A percentile compares a stretch with the other conserved stretches of the same genome.
These are phyloP conservation scores for Calcarius ornatus DNA, from an alignment of 2,113 vertebrate genomes.

Conservation along the genomic window DNA sequence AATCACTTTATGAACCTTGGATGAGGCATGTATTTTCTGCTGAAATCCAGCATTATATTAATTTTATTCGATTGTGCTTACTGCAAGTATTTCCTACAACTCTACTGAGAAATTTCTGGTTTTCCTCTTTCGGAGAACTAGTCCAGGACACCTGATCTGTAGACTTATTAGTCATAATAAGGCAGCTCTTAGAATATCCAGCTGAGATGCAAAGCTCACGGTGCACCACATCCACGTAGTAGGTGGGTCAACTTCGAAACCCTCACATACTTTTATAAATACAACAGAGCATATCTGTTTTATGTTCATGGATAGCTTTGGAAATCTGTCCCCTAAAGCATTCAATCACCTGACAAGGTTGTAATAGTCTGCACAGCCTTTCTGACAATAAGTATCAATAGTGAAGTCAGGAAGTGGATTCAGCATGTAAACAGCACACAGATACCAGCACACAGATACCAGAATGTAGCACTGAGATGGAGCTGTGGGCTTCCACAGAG, in stretches of 20 bases:
- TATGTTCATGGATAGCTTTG: background rate
- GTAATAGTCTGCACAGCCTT: no score
- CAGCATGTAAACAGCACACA: no score
- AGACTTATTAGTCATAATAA: background rate
- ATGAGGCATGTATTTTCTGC: background rate
- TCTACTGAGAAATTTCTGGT: background rate
- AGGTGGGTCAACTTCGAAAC: background rate
- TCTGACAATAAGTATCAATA: no score
- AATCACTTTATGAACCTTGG: background rate
- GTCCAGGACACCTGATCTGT: background rate
- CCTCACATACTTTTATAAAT: background rate
- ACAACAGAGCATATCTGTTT: background rate
- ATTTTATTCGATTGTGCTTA: background rate
- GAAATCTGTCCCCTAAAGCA: constrained; percentile 15
- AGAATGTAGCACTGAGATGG: no score
- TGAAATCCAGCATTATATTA: background rate
- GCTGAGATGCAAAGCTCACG: background rate
- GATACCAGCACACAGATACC: no score
- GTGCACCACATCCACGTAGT: background rate
- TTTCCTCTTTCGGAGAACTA: background rate
- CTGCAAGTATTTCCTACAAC: background rate
- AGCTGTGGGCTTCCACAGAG: no score
- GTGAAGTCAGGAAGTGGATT: no score
- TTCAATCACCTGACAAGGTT: background rate
- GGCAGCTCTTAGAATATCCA: background rate